Conservation (phyloP, 2,113 vertebrate species). For the Macroglossus sobrinus region DNA sequence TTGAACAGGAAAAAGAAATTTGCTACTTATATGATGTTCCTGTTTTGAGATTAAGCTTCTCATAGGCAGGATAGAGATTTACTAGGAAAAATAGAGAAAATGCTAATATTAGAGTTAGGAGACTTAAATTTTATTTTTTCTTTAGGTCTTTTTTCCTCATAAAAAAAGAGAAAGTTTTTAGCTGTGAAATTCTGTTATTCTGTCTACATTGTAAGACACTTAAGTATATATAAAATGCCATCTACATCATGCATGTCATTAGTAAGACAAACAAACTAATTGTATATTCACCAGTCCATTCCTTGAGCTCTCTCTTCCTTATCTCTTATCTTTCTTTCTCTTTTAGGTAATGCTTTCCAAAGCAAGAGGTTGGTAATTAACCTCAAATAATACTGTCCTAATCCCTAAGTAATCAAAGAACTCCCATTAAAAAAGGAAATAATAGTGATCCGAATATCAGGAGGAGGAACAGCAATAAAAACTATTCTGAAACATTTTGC, state of each 20-base stretch:
- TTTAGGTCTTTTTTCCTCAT: neutral
- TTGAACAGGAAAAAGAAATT: neutral
- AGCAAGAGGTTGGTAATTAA: neutral
- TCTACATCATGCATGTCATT: neutral
- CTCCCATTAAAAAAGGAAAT: slow-evolving; percentile 1
- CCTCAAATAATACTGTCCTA: neutral
- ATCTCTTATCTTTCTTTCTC: neutral
- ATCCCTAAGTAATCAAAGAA: neutral
- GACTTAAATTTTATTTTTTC: neutral
- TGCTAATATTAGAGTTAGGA: neutral
- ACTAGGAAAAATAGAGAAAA: neutral
- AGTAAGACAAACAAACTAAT: neutral
- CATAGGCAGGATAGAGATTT: neutral
- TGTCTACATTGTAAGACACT: neutral
- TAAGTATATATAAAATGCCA: neutral
- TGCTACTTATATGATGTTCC: neutral
- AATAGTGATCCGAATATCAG: neutral
- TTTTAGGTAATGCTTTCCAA: slow-evolving; percentile 3
- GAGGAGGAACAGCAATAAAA: neutral
- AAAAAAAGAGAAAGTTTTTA: neutral
- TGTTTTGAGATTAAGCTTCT: neutral
- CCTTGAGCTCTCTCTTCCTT: neutral
- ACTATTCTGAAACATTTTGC: neutral
- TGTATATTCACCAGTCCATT: neutral
- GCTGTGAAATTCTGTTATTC: neutral